Evolutionary conservation across 2,113 vertebrate genomes (phyloP).

Genomic region (Pleuronectes platessa): DNA sequence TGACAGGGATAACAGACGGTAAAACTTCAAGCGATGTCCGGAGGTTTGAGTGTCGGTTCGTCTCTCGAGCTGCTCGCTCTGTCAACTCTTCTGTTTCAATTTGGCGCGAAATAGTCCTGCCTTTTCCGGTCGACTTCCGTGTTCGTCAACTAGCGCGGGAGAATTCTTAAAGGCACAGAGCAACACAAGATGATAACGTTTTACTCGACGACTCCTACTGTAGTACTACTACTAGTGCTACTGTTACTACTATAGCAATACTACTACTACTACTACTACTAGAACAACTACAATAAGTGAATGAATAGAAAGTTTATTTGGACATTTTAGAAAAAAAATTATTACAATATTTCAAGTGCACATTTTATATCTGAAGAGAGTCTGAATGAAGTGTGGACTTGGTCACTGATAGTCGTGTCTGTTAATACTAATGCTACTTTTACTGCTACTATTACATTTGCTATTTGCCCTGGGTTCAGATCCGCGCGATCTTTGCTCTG

Average conservation of each 20-base stretch:
- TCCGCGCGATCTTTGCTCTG: too few species aligned
- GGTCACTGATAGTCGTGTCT: too few species aligned
- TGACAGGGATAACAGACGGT: background rate
- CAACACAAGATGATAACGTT: background rate
- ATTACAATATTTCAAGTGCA: too few species aligned
- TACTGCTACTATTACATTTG: too few species aligned
- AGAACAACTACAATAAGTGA: too few species aligned
- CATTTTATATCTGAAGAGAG: too few species aligned
- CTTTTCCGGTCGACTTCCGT: constrained; percentile 46
- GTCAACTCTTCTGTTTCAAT: constrained; percentile 41
- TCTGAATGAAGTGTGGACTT: too few species aligned
- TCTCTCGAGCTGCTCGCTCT: background rate
- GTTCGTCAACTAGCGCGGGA: constrained; percentile 50
- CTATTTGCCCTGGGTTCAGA: too few species aligned
- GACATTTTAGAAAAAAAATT: too few species aligned
- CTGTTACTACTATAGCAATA: background rate
- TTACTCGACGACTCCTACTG: background rate
- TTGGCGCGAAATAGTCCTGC: constrained; percentile 68
- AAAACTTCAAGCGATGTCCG: background rate
- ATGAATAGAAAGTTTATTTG: too few species aligned
- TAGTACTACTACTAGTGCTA: background rate
- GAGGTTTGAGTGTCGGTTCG: accelerated
- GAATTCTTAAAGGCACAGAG: constrained; percentile 69
- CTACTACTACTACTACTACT: background rate
- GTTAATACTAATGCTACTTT: too few species aligned